Percentiles rank a stretch among this genome's conserved stretches.
These are phyloP conservation scores for Micromussa lordhowensis DNA, from an alignment of 92 coral and sea anemone genomes.

Conservation along the genomic window DNA sequence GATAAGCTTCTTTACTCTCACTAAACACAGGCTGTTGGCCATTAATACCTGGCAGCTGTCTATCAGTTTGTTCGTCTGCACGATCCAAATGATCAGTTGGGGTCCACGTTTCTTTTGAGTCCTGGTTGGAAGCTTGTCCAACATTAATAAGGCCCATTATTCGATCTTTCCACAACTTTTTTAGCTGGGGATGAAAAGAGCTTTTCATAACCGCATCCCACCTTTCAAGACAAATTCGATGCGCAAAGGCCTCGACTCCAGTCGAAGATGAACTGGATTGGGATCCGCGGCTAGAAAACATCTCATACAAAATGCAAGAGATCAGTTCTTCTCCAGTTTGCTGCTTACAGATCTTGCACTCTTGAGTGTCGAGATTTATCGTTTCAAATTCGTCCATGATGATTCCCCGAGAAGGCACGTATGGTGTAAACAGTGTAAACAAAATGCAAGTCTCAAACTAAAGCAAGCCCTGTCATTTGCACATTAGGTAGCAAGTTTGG, in stretches of 20 bases:
- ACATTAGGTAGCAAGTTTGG: too few relatives aligned
- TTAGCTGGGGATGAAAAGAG: constrained; percentile 68
- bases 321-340: constrained; percentile 90
- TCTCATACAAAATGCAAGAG: constrained; percentile 80
- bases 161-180: constrained; percentile 85
- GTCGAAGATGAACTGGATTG: not conserved
- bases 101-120: constrained; percentile 56
- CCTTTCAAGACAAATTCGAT: constrained; percentile 74
- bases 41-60: not conserved
- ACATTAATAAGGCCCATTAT: constrained; percentile 67
- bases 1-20: constrained; percentile 68
- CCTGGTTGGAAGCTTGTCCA: constrained; percentile 42
- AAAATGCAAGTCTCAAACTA: too few relatives aligned
- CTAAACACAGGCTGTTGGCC: constrained; percentile 28
- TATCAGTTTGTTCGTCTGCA: not conserved
- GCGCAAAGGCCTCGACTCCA: constrained; percentile 70
- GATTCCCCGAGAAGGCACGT: not conserved
- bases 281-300: constrained; percentile 60
- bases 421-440: too few relatives aligned
- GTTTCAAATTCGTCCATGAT: constrained; percentile 86
- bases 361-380: constrained; percentile 79
- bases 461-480: too few relatives aligned
- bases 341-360: constrained; percentile 89
- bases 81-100: constrained; percentile 39
- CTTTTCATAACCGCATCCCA: constrained; percentile 87